Conservation (phyloP, 2,888 invertebrate species). For the Atethmia centrago region DNA sequence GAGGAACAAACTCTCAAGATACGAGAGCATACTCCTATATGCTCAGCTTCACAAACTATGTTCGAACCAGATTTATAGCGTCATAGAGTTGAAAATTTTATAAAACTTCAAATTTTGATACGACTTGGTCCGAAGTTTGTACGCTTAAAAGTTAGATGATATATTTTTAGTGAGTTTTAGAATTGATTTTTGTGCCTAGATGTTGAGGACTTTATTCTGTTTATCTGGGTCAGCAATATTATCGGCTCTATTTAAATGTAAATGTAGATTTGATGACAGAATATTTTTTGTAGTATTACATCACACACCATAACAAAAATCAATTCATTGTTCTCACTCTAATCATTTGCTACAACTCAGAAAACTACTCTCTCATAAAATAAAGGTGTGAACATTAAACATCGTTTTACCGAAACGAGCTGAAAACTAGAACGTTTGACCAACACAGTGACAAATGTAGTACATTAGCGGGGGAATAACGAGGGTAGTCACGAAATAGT, state of each 20-base stretch:
- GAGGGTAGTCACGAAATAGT: conserved; percentile 67
- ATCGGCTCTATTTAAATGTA: neutral
- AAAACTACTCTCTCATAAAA: conserved; percentile 36
- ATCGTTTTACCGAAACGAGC: conserved; percentile 58
- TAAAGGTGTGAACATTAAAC: conserved; percentile 62
- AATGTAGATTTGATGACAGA: neutral
- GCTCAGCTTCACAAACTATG: conserved; percentile 55
- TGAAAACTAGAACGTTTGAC: conserved; percentile 67
- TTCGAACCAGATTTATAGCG: conserved; percentile 55
- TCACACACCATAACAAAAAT: neutral
- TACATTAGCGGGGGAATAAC: conserved; percentile 65
- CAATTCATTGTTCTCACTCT: neutral
- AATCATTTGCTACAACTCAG: conserved; percentile 33
- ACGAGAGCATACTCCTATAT: conserved; percentile 47
- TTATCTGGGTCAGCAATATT: neutral
- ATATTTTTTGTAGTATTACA: neutral
- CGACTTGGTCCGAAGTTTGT: conserved; percentile 41
- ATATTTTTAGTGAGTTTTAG: conserved; percentile 30
- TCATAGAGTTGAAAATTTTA: conserved; percentile 58
- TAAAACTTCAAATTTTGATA: conserved; percentile 62
- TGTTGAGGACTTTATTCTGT: neutral
- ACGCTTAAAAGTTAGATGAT: conserved; percentile 44
- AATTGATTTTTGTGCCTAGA: conserved; percentile 38
- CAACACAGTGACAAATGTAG: conserved; percentile 66
- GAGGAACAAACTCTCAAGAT: conserved; percentile 51